Conservation (phyloP, 1,140 invertebrate species). For the Bathynomus jamesi region DNA sequence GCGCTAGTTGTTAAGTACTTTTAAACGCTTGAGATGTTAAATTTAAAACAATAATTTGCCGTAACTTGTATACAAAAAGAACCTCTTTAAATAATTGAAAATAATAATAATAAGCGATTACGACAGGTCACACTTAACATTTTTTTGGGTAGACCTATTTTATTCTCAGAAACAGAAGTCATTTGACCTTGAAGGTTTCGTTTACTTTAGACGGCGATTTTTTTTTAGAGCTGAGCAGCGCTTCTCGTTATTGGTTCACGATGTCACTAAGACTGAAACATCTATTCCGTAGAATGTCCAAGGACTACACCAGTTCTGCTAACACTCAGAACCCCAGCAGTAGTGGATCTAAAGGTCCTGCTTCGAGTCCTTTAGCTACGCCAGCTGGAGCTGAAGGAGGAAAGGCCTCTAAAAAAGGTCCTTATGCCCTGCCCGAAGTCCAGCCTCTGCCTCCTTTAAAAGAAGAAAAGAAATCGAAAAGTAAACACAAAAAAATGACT, state of each 20-base stretch:
- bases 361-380: not conserved
- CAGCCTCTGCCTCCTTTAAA: constrained; percentile 22
- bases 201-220: too few relatives aligned
- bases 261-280: constrained; percentile 36
- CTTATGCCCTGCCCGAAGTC: not conserved
- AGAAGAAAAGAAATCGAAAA: constrained; percentile 20
- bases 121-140: too few relatives aligned
- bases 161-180: too few relatives aligned
- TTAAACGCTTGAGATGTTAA: too few relatives aligned
- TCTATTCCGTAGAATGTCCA: constrained; percentile 37
- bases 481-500: constrained; percentile 18
- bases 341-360: not conserved
- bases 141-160: too few relatives aligned
- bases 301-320: constrained; percentile 25
- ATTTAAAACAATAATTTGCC: too few relatives aligned
- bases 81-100: too few relatives aligned
- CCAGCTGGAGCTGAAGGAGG: not conserved
- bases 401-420: constrained; percentile 8
- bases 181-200: too few relatives aligned
- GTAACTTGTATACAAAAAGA: too few relatives aligned
- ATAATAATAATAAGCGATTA: too few relatives aligned
- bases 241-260: not conserved
- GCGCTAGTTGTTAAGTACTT: too few relatives aligned
- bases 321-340: not conserved
- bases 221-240: too few relatives aligned